Evolutionary conservation across 2,113 vertebrate genomes (phyloP).

Genomic region (Anser brachyrhynchus): DNA sequence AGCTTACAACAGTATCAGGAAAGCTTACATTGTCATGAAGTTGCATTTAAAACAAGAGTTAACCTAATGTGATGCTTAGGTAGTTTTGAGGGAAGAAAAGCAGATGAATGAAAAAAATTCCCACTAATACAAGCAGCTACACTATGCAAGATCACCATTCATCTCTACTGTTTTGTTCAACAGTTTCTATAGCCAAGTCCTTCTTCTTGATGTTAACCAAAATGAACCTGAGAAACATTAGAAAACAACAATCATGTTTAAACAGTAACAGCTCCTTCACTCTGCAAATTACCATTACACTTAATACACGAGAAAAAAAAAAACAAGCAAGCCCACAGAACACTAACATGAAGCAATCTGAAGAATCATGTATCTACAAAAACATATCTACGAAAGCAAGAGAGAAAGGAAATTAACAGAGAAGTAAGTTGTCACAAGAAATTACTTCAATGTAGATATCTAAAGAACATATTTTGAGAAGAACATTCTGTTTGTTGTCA

Average conservation of each 20-base stretch:
- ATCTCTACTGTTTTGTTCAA: accelerated
- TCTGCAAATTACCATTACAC: background rate
- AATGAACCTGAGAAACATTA: background rate
- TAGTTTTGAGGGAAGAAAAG: background rate
- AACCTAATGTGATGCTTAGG: background rate
- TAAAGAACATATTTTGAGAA: background rate
- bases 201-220: background rate
- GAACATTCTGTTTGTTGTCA: background rate
- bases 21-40: background rate
- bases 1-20: background rate
- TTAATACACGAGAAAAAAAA: background rate
- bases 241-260: background rate
- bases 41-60: background rate
- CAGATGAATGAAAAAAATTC: background rate
- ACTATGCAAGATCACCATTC: background rate
- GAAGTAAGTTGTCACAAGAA: background rate
- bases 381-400: background rate
- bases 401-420: background rate
- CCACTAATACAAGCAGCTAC: background rate
- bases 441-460: too few species aligned
- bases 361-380: background rate
- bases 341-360: background rate
- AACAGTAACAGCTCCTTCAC: background rate
- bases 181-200: background rate
- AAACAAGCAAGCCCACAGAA: background rate